Conservation (phyloP, 2,888 invertebrate genomes). For the Trimorus sp. region DNA sequence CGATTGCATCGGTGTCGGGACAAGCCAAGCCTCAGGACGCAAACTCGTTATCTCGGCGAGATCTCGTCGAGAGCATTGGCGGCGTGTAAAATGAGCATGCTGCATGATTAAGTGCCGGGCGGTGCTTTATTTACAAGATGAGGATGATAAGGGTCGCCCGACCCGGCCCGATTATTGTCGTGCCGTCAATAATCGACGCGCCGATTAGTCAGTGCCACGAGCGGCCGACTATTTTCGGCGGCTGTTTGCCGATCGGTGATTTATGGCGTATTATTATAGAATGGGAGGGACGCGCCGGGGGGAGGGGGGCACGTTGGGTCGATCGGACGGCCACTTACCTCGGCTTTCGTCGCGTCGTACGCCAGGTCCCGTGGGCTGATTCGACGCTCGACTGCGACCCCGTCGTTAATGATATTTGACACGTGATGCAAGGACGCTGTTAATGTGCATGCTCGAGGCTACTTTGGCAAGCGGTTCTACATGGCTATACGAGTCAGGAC, state of each 20-base stretch:
- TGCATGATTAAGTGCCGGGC: slow-evolving; percentile 41
- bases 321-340: slow-evolving; percentile 43
- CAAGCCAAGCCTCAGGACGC: slow-evolving; percentile 35
- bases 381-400: slow-evolving; percentile 23
- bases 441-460: slow-evolving; percentile 42
- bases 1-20: slow-evolving; percentile 20
- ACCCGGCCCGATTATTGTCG: slow-evolving; percentile 24
- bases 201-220: slow-evolving; percentile 76
- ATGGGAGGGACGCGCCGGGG: too few relatives aligned
- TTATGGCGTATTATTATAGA: slow-evolving; percentile 20
- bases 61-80: slow-evolving; percentile 34
- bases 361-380: slow-evolving; percentile 23
- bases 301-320: neutral
- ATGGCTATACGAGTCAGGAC: slow-evolving; percentile 27
- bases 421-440: slow-evolving; percentile 40
- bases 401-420: slow-evolving; percentile 38
- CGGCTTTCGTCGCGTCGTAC: neutral
- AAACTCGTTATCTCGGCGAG: slow-evolving; percentile 35
- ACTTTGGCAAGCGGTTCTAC: slow-evolving; percentile 50
- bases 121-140: slow-evolving; percentile 58
- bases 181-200: slow-evolving; percentile 46
- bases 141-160: slow-evolving; percentile 47
- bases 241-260: slow-evolving; percentile 69
- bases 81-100: slow-evolving; percentile 50
- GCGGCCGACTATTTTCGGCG: slow-evolving; percentile 55